Evolutionary conservation across 1,140 invertebrate genomes (phyloP).

Genomic region (Diploscapter pachys): DNA sequence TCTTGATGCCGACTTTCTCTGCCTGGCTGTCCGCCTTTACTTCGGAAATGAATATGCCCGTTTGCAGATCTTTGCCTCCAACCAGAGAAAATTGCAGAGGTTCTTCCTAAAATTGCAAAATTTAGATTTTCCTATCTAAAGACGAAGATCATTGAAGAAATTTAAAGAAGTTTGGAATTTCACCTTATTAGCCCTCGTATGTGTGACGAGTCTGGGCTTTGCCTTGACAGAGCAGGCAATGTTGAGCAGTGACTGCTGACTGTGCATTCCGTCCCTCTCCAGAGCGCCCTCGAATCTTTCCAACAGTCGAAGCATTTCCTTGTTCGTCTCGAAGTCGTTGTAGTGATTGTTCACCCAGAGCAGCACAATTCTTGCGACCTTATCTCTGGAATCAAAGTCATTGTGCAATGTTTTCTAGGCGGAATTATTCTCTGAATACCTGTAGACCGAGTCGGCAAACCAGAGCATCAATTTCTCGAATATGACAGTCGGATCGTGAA

Average conservation of each 20-base stretch:
- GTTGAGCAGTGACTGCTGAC: slow-evolving; percentile 76
- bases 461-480: slow-evolving; percentile 82
- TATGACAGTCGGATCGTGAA: slow-evolving; percentile 77
- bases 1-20: slow-evolving; percentile 89
- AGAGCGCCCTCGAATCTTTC: slow-evolving; percentile 64
- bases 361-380: slow-evolving; percentile 82
- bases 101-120: neutral
- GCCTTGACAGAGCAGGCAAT: slow-evolving; percentile 95
- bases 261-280: slow-evolving; percentile 79
- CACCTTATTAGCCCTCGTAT: slow-evolving; percentile 76
- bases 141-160: neutral
- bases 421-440: slow-evolving; percentile 66
- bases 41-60: slow-evolving; percentile 90
- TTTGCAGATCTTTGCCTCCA: slow-evolving; percentile 81
- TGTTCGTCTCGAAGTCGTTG: slow-evolving; percentile 94
- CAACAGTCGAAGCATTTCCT: slow-evolving; percentile 86
- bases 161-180: neutral
- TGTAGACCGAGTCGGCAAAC: slow-evolving; percentile 71
- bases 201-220: slow-evolving; percentile 79
- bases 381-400: neutral
- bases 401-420: neutral
- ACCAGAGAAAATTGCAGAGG: slow-evolving; percentile 5
- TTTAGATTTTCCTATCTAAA: too few species aligned
- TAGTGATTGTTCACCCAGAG: slow-evolving; percentile 99
- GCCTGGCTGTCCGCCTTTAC: slow-evolving; percentile 87